Base-by-base conservation (phyloP, 2,113 vertebrate genomes). In the Lates calcarifer region DNA sequence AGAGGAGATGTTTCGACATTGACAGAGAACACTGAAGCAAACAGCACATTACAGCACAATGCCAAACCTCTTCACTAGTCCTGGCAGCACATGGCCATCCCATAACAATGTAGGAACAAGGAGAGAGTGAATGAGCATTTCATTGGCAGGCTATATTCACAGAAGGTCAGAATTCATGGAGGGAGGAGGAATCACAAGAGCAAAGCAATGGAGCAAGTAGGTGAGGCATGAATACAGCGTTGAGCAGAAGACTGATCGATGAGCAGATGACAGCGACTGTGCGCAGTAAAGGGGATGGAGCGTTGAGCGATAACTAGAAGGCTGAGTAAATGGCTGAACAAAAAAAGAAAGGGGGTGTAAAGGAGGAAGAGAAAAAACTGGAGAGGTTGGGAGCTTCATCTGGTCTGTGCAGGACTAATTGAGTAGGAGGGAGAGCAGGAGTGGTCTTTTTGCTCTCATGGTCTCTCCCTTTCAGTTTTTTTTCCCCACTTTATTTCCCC, bases 161-260 rank as follows among this genome's bases (percentile, higher is more conserved):
- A 87, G 92, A 93, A 90, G 92, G 93, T 94, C 93, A 92, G 92
- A 93, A 93, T 91, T 93, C 88, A 90, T 74, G 81, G 77, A 79
- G 83, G 84, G 51, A 85, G 84, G 39, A 73, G 79, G 72, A 84
- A 83, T 64, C 73, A 84, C 75, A 82, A 91, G 87, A 88, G 89
- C 74, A 74, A 76, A 85, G 81, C 86, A 79, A 87, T 86, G 51
- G 88, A 90, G 77, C 80, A 83, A 90, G 90, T 79, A 80, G 81
- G 73, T 49, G 69, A 71, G 65, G 84, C 81, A 66, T 70, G 83
- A 87, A 84, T 82, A 43, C 77, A 60, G 86, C 33, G 53, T 62
- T 62, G 75, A 89, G 88, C 75, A 63, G 78, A 62, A 79, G 83
- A 73, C 70, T 67, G 90, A 91, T 93, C 90, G 89, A 93, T 92